phyloP scores from a whole-genome alignment of 2,888 invertebrate genomes.

The Carabus problematicus region DNA sequence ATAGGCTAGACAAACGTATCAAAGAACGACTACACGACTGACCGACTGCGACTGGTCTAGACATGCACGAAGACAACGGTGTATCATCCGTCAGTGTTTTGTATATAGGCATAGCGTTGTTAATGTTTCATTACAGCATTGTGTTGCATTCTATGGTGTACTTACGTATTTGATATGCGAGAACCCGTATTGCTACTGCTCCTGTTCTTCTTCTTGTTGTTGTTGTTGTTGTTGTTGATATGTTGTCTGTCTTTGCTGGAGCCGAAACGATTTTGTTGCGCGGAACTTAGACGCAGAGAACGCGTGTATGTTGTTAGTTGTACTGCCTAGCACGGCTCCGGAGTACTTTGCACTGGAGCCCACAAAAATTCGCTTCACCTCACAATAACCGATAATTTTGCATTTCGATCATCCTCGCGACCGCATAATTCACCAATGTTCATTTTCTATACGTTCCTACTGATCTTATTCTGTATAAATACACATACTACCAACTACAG shows the following conservation, averaged over 20 bases:
- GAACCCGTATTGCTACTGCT: neutral
- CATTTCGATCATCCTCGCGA: conserved; percentile 31
- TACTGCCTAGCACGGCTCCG: conserved; percentile 3
- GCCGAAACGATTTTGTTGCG: conserved; percentile 9
- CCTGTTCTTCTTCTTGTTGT: conserved; percentile 2
- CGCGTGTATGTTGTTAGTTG: conserved; percentile 13
- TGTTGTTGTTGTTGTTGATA: conserved; percentile 4
- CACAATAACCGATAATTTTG: conserved; percentile 33
- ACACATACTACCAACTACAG: conserved; percentile 62
- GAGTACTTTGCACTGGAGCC: conserved; percentile 3
- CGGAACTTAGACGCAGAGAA: conserved; percentile 15
- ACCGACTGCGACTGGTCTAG: too few species aligned
- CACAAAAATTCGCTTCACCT: conserved; percentile 36
- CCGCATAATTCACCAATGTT: conserved; percentile 35
- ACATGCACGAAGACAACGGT: too few species aligned
- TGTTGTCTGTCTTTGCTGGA: neutral
- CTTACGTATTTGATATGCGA: too few species aligned
- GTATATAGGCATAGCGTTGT: too few species aligned
- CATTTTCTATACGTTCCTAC: conserved; percentile 31
- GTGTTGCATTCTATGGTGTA: too few species aligned
- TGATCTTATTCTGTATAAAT: conserved; percentile 51
- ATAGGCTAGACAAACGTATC: too few species aligned
- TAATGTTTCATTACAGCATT: too few species aligned
- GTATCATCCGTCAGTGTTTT: too few species aligned
- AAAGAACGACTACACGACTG: too few species aligned